Conservation (phyloP, 1,140 invertebrate genomes). For the Paralvinella palmiformis region DNA sequence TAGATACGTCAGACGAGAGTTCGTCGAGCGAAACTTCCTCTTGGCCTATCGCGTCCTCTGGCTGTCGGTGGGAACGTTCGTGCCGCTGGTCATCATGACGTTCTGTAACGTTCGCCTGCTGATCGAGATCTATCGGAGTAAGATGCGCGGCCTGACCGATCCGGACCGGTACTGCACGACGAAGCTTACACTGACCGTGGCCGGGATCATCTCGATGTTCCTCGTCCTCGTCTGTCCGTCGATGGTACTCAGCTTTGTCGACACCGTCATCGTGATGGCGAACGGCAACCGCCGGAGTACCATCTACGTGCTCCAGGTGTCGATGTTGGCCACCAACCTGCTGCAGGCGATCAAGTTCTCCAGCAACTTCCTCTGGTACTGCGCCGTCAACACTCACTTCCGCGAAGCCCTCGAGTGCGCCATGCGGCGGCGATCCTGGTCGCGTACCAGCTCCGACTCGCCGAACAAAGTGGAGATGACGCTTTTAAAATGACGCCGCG, state of each 20-base stretch:
- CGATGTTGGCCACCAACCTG: constrained; percentile 6
- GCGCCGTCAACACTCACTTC: constrained; percentile 6
- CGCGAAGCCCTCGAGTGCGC: not conserved
- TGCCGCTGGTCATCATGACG: constrained; percentile 5
- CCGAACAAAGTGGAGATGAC: too few relatives aligned
- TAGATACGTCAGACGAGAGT: not conserved
- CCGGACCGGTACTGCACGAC: not conserved
- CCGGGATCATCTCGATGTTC: constrained; percentile 10
- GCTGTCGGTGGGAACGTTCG: not conserved
- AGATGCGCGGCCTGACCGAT: not conserved
- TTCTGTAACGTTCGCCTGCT: constrained; percentile 13
- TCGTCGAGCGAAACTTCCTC: not conserved
- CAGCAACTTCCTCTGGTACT: constrained; percentile 16
- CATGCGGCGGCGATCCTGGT: too few relatives aligned
- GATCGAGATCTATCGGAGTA: not conserved
- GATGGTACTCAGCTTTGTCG: constrained; percentile 3
- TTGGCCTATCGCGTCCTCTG: not conserved
- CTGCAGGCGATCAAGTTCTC: constrained; percentile 15
- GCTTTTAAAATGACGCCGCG: too few relatives aligned
- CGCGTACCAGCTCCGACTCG: too few relatives aligned
- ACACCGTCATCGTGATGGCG: not conserved
- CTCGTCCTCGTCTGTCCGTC: constrained; percentile 20
- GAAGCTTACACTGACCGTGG: not conserved
- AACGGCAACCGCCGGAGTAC: not conserved
- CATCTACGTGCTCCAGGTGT: not conserved